phyloP scores from a whole-genome alignment of 2,888 invertebrate genomes.

The Drosophila vallismaia region DNA sequence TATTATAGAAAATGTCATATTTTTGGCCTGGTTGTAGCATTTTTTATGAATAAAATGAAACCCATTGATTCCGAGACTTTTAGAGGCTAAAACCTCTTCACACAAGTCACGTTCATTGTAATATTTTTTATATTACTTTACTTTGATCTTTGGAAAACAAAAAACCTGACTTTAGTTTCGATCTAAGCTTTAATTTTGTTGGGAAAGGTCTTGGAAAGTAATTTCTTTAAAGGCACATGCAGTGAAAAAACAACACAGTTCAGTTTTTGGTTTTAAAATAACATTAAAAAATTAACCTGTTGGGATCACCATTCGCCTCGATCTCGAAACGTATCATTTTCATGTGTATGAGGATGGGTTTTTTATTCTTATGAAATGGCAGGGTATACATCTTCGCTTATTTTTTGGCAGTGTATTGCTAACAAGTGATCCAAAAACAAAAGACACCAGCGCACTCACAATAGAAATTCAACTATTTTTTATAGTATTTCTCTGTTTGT shows the following conservation, averaged over 20 bases:
- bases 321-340: conserved; percentile 37
- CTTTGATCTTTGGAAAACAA: conserved; percentile 24
- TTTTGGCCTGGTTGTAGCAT: background rate
- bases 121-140: conserved; percentile 15
- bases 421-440: background rate
- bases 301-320: conserved; percentile 15
- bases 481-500: background rate
- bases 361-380: conserved; percentile 13
- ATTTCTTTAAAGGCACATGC: background rate
- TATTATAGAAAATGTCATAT: background rate
- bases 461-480: background rate
- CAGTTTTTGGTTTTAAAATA: background rate
- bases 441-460: background rate
- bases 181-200: conserved; percentile 22
- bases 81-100: conserved; percentile 23
- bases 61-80: conserved; percentile 19
- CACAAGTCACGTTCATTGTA: conserved; percentile 22
- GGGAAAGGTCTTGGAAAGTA: conserved; percentile 38
- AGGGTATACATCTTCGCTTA: conserved; percentile 23
- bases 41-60: background rate
- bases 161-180: conserved; percentile 46
- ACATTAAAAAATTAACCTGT: conserved; percentile 20
- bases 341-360: conserved; percentile 31
- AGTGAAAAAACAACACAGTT: conserved; percentile 2
- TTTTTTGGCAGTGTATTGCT: conserved; percentile 2